Conservation (phyloP, 2,888 invertebrate genomes). For the Lithophane semibrunnea region DNA sequence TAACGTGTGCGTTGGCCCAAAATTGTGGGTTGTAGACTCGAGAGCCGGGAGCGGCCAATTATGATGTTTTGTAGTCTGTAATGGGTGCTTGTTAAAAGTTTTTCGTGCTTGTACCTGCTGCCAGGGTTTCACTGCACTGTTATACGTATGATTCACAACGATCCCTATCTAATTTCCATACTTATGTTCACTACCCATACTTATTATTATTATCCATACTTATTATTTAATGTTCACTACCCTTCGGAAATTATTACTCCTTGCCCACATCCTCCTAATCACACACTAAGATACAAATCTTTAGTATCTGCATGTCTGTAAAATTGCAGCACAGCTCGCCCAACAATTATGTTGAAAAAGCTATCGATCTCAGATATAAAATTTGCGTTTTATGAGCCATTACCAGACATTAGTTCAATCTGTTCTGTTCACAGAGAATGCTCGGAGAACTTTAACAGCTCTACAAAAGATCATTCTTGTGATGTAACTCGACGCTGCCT, state of each 20-base stretch:
- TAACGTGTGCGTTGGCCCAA: constrained; percentile 55
- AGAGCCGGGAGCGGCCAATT: constrained; percentile 72
- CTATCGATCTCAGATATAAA: constrained; percentile 25
- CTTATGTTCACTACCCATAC: constrained; percentile 44
- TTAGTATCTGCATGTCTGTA: background rate
- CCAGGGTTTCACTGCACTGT: constrained; percentile 32
- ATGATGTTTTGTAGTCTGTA: constrained; percentile 68
- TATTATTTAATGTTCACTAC: constrained; percentile 44
- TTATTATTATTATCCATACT: background rate
- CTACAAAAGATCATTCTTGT: constrained; percentile 63
- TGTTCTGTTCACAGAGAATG: constrained; percentile 23
- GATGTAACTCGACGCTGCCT: constrained; percentile 65
- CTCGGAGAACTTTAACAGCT: constrained; percentile 44
- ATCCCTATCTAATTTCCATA: constrained; percentile 61
- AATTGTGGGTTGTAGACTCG: constrained; percentile 41
- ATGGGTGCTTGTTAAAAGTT: constrained; percentile 70
- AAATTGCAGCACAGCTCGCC: constrained; percentile 7
- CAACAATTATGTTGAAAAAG: constrained; percentile 25
- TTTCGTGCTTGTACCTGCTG: constrained; percentile 55
- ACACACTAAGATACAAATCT: constrained; percentile 6
- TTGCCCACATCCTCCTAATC: constrained; percentile 26
- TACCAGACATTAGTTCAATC: constrained; percentile 45
- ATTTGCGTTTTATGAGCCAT: constrained; percentile 46
- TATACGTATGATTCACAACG: constrained; percentile 15
- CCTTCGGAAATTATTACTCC: constrained; percentile 28